Evolutionary conservation across 2,888 invertebrate genomes (phyloP).

Genomic region (Tenthredo notha): DNA sequence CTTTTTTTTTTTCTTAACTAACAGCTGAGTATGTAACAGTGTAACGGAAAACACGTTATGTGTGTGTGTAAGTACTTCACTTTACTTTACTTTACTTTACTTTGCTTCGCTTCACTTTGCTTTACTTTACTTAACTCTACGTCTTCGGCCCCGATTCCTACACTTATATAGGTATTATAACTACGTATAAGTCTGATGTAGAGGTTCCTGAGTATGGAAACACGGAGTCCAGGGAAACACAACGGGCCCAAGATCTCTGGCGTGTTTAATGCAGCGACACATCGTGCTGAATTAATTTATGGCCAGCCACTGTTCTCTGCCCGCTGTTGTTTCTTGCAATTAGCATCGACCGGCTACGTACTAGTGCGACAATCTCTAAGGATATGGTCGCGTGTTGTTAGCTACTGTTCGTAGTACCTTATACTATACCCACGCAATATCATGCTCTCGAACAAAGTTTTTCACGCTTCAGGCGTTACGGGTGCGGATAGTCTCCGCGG

Average conservation of each 20-base stretch:
- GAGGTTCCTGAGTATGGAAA: conserved; percentile 10
- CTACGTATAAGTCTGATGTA: conserved; percentile 8
- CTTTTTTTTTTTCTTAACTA: background rate
- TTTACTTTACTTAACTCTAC: background rate
- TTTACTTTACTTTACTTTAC: background rate
- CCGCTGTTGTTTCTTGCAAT: conserved; percentile 61
- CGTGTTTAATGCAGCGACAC: conserved; percentile 62
- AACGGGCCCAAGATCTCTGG: conserved; percentile 33
- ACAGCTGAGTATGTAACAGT: background rate
- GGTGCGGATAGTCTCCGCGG: no score
- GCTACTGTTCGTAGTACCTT: background rate
- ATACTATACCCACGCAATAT: background rate
- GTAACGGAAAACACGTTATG: conserved; percentile 20
- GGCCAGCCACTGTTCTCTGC: conserved; percentile 40
- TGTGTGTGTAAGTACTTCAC: background rate
- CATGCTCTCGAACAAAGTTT: background rate
- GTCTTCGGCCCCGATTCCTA: background rate
- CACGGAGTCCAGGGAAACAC: conserved; percentile 16
- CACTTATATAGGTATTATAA: background rate
- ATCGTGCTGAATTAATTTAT: conserved; percentile 64
- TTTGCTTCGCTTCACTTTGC: background rate
- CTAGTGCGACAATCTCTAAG: conserved; percentile 49
- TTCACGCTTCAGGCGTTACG: background rate
- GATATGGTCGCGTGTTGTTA: conserved; percentile 27
- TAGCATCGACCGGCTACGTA: conserved; percentile 63